Evolutionary conservation across 2,888 invertebrate genomes (phyloP).

Genomic region (Drosophila aldrichi): DNA sequence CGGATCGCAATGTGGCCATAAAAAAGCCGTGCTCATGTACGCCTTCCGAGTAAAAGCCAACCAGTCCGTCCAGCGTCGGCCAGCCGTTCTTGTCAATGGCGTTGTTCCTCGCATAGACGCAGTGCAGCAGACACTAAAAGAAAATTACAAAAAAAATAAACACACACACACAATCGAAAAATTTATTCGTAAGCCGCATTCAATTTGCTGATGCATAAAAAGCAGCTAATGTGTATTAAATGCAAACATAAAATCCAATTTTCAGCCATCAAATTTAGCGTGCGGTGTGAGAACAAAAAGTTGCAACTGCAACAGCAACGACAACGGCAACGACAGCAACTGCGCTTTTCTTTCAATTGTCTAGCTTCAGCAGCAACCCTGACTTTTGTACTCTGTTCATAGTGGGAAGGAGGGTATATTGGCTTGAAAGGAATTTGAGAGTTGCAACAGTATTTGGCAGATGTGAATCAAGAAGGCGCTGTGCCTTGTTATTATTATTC

Average conservation of each 20-base stretch:
- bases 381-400: conserved; percentile 59
- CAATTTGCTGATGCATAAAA: conserved; percentile 83
- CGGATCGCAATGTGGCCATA: conserved; percentile 90
- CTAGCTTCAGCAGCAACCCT: conserved; percentile 65
- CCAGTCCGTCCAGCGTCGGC: conserved; percentile 90
- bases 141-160: conserved; percentile 26
- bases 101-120: conserved; percentile 92
- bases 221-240: conserved; percentile 80
- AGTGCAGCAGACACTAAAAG: conserved; percentile 90
- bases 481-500: not conserved
- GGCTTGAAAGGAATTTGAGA: not conserved
- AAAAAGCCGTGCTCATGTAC: conserved; percentile 91
- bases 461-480: no score
- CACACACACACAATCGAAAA: conserved; percentile 19
- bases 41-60: conserved; percentile 91
- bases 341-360: conserved; percentile 81
- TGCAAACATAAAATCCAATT: conserved; percentile 71
- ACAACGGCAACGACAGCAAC: conserved; percentile 7
- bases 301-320: conserved; percentile 37
- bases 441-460: not conserved
- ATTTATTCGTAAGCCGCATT: conserved; percentile 56
- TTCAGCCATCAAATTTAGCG: conserved; percentile 68
- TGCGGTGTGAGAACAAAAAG: conserved; percentile 67
- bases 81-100: conserved; percentile 91
- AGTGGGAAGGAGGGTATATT: not conserved